These are phyloP conservation scores for Malurus elegans DNA, from an alignment of 2,113 vertebrate genomes.

Conservation along the genomic window DNA sequence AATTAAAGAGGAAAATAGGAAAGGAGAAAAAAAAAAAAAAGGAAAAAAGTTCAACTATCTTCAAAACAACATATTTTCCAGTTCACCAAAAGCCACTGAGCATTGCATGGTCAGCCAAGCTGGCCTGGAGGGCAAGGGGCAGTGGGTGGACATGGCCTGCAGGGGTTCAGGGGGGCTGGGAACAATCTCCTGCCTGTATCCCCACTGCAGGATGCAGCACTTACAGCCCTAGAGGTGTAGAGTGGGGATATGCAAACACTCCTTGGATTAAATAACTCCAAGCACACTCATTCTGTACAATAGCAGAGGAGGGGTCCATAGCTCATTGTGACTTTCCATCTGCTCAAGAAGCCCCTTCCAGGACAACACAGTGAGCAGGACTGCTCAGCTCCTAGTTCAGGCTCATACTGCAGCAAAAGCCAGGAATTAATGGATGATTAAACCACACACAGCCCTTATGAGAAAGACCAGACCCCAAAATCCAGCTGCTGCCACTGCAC, in stretches of 20 bases:
- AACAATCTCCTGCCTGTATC: not conserved
- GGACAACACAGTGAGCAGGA: not conserved
- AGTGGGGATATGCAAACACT: not conserved
- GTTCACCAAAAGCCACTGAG: not conserved
- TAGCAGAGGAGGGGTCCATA: not conserved
- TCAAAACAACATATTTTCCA: not conserved
- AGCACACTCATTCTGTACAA: fast-evolving
- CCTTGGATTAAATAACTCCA: not conserved
- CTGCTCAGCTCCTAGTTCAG: not conserved
- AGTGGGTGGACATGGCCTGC: fast-evolving
- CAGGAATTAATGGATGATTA: not conserved
- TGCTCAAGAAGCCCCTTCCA: not conserved
- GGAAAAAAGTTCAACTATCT: not conserved
- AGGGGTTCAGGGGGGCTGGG: not conserved
- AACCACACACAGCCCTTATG: not conserved
- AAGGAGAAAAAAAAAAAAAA: no score
- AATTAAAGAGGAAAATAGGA: not conserved
- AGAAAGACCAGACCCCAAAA: not conserved
- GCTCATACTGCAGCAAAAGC: not conserved
- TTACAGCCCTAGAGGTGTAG: not conserved
- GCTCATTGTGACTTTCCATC: not conserved
- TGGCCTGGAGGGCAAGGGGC: not conserved
- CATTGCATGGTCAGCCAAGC: not conserved
- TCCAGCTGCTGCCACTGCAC: not conserved
- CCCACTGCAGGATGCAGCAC: fast-evolving